Evolutionary conservation across 2,113 vertebrate species (phyloP), one percentile per base, ranked within the genome.

Genomic region (Nibea albiflora): DNA sequence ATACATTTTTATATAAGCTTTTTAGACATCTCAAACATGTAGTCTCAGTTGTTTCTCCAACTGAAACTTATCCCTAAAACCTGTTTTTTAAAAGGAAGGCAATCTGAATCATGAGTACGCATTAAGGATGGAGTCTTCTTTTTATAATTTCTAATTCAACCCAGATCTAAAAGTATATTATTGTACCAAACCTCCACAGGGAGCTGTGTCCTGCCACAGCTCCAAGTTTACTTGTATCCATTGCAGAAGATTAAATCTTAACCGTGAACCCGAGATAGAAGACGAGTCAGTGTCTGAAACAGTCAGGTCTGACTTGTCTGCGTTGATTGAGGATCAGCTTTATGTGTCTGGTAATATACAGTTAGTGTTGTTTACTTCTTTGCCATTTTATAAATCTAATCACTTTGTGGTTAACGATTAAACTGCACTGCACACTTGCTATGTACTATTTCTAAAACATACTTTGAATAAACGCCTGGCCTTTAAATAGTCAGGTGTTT

Each of bases 1-100:
- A 93, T 88, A 88, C 89, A 84, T 92, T 95, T 95, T 95, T 92
- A 92, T 94, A 95, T 87, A 78, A 91, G 88, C 88, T 94, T 94
- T 94, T 90, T 90, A 94, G 86, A 91, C 89, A 82, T 84, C 83
- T 85, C 84, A 84, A 89, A 92, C 73, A 66, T 87, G 80, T 80
- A 89, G 80, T 83, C 92, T 93, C 87, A 75, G 91, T 92, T 86
- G 81, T 89, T 85, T 85, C 78, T 71, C 44, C 78, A 77, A 78
- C 66, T 84, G 72, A 85, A 39, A 69, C 67, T 58, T 74, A 80
- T 73, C 72, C 62, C 82, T 42, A 75, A 84, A 84, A 77, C 80
- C 64, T 79, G 58, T 91, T 90, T 92, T 85, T 88, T 82, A 67
- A 86, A 78, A 74, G 53, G 69, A 88, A 83, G 50, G 67, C 78